Conservation (phyloP, 2,888 invertebrate genomes). For the Frankliniella intonsa region DNA sequence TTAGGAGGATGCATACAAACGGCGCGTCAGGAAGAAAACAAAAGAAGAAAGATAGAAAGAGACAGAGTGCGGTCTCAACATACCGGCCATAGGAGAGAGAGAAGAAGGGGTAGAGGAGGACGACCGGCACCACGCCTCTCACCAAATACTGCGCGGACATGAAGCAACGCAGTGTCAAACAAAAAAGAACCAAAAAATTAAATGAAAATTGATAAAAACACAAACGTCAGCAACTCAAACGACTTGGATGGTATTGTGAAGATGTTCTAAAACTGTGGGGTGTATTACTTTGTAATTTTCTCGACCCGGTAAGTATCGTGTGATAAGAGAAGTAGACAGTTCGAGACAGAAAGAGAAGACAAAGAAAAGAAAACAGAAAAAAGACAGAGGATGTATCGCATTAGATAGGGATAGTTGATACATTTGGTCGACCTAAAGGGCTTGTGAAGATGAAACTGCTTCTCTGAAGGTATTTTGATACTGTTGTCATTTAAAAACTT, state of each 20-base stretch:
- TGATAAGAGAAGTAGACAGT: too few species aligned
- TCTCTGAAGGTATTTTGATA: too few species aligned
- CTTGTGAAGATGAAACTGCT: too few species aligned
- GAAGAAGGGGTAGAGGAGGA: conserved; percentile 19
- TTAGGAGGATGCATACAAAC: conserved; percentile 13
- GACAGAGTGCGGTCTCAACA: conserved; percentile 26
- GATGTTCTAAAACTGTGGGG: neutral
- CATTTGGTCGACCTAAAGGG: too few species aligned
- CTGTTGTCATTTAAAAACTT: too few species aligned
- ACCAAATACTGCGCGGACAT: conserved; percentile 24
- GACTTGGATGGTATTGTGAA: neutral
- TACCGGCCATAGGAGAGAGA: conserved; percentile 24
- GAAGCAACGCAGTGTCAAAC: conserved; percentile 26
- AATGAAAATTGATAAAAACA: neutral
- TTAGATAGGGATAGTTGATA: too few species aligned
- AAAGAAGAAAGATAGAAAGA: conserved; percentile 21
- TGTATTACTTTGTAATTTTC: neutral
- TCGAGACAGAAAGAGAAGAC: too few species aligned
- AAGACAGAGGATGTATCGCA: too few species aligned
- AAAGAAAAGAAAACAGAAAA: too few species aligned
- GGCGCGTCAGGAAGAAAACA: conserved; percentile 17
- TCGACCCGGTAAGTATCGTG: neutral
- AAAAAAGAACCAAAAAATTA: conserved; percentile 10
- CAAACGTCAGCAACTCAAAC: conserved; percentile 4
- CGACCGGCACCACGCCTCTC: conserved; percentile 16